Evolutionary conservation across 2,797 vertebrate species (phyloP).

Genomic region (Myotis daubentonii): DNA sequence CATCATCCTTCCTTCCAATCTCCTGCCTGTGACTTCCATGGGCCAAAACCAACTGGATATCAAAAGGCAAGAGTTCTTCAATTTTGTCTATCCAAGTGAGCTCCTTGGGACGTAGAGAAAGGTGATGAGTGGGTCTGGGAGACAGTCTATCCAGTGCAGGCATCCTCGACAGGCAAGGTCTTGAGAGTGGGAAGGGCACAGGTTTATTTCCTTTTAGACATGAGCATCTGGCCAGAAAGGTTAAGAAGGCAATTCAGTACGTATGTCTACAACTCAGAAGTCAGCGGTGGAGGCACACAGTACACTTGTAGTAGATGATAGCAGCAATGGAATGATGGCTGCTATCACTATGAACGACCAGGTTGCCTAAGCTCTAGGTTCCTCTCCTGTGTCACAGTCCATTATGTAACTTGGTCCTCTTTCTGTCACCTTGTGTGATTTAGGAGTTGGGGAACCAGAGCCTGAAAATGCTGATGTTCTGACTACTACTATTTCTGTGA

Average conservation of each 20-base stretch:
- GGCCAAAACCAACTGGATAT: background rate
- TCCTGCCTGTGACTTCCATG: background rate
- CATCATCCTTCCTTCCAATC: background rate
- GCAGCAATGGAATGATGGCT: background rate
- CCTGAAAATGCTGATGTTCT: background rate
- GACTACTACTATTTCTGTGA: background rate
- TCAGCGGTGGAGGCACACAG: background rate
- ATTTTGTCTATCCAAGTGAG: background rate
- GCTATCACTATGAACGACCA: background rate
- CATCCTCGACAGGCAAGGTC: background rate
- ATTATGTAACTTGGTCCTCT: background rate
- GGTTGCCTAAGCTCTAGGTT: background rate
- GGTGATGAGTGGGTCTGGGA: background rate
- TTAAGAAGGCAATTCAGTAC: background rate
- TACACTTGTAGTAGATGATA: background rate
- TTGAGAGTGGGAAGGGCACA: background rate
- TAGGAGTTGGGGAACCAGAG: background rate
- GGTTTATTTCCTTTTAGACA: background rate
- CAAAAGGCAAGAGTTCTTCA: background rate
- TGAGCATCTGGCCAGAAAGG: background rate
- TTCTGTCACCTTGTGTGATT: background rate
- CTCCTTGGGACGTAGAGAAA: background rate
- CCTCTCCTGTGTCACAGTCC: background rate
- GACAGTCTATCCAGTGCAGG: background rate
- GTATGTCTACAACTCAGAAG: background rate